These are phyloP conservation scores for Asteroscopus sphinx DNA, from an alignment of 2,888 invertebrate species.

Conservation along the genomic window DNA sequence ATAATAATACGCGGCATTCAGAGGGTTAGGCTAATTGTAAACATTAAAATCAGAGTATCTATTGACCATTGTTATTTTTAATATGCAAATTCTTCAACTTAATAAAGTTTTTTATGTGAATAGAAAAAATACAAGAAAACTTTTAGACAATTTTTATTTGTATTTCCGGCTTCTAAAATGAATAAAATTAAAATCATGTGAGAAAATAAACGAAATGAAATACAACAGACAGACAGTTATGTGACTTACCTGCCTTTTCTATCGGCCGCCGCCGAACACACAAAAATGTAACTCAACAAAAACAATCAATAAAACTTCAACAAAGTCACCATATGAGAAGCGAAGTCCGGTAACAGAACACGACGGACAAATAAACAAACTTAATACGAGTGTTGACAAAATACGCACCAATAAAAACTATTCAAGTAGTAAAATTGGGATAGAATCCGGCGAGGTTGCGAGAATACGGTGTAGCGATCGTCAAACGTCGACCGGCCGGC, in stretches of 20 bases:
- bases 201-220: slow-evolving; percentile 22
- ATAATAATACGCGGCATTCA: slow-evolving; percentile 74
- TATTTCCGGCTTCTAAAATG: slow-evolving; percentile 47
- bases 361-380: slow-evolving; percentile 72
- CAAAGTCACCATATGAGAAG: slow-evolving; percentile 79
- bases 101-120: slow-evolving; percentile 23
- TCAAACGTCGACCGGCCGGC: slow-evolving; percentile 68
- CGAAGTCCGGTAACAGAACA: slow-evolving; percentile 75
- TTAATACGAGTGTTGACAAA: slow-evolving; percentile 67
- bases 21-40: slow-evolving; percentile 75
- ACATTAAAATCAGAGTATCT: slow-evolving; percentile 55
- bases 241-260: slow-evolving; percentile 79
- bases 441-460: slow-evolving; percentile 53
- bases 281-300: slow-evolving; percentile 73
- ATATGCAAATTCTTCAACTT: slow-evolving; percentile 43
- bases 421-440: slow-evolving; percentile 49
- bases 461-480: slow-evolving; percentile 19
- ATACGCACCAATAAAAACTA: slow-evolving; percentile 68
- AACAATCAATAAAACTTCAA: slow-evolving; percentile 82
- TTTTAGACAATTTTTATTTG: slow-evolving; percentile 23
- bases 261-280: slow-evolving; percentile 61
- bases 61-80: slow-evolving; percentile 40
- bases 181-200: slow-evolving; percentile 34
- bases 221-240: neutral
- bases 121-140: slow-evolving; percentile 8